Percentiles rank a stretch among this genome's conserved stretches.
These are phyloP conservation scores for Gryon sp. DNA, from an alignment of 1,140 invertebrate species.

Conservation along the genomic window DNA sequence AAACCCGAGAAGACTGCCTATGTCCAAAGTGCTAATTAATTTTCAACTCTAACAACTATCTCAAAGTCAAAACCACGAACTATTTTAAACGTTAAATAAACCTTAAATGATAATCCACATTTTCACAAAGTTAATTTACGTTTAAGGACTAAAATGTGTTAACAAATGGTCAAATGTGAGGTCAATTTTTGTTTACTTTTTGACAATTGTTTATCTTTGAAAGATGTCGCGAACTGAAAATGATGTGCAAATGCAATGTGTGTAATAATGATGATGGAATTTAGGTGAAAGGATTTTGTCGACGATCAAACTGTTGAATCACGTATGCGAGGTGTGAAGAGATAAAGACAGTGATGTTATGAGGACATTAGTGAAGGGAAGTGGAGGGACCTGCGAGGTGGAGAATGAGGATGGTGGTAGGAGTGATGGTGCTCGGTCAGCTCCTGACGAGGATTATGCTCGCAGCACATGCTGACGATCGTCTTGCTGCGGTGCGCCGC, in stretches of 20 bases:
- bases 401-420: constrained; percentile 79
- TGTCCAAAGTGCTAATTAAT: constrained; percentile 59
- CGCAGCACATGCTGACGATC: constrained; percentile 76
- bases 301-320: constrained; percentile 1
- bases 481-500: constrained; percentile 75
- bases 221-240: constrained; percentile 10
- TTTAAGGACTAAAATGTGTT: too few relatives aligned
- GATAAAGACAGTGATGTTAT: constrained; percentile 73
- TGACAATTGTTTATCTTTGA: constrained; percentile 7
- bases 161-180: constrained; percentile 22
- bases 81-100: too few relatives aligned
- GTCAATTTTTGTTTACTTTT: neutral
- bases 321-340: constrained; percentile 52
- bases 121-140: too few relatives aligned
- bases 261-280: constrained; percentile 6
- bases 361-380: constrained; percentile 75
- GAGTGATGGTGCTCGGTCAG: constrained; percentile 78
- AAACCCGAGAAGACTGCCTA: constrained; percentile 1
- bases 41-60: too few relatives aligned
- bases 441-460: constrained; percentile 76
- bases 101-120: too few relatives aligned
- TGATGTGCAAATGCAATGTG: constrained; percentile 10
- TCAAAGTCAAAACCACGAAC: too few relatives aligned
- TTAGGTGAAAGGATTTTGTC: constrained; percentile 18
- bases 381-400: constrained; percentile 76